Evolutionary conservation across 1,140 invertebrate species (phyloP), one percentile per base, ranked within the genome.

Genomic region (Schlechtendalia chinensis): DNA sequence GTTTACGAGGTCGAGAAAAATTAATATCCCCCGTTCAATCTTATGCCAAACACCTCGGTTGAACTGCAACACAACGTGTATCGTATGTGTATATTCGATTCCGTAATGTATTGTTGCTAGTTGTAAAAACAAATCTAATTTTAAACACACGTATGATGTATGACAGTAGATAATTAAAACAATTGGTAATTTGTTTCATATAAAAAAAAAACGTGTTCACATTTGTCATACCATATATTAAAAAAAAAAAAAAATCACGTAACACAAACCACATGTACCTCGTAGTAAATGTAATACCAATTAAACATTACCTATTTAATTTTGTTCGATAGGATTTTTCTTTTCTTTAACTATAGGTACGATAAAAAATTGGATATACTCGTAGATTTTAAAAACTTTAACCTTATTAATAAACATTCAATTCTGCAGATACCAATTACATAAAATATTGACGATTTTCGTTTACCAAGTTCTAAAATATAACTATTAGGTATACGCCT

Each of bases 11-110:
- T 47, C 39, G 32, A 69, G 65, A 69, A 69, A 69, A 69, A 69
- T 47, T 69, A 69, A 69, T 47, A 22, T 69, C 45, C n/a, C 32
- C 32, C 32, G 32, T 67, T 69, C 65, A 69, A 69, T 69, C 32
- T 22, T 69, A 50, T n/a, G 22, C n/a, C 22, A 10, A 22, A 69
- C 22, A 24, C 47, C 12, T 16, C 22, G 1, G 39, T 47, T 24
- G n/a, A 24, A 69, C 39, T 50, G 22, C 27, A 69, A 24, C 17
- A 24, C 3, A 4, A 39, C 8, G 8, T 39, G 8, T 39, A 39
- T 39, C n/a, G 8, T 39, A 8, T 39, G 8, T 39, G 32, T 39
- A 39, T 39, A 69, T 16, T 69, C 1, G 22, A 69, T 47, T 69
- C 45, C n/a, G 45, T 24, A 45, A 39, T 39, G 14, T 65, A 39